Evolutionary conservation across 2,888 invertebrate species (phyloP), one percentile per base, ranked within the genome.

Genomic region (Opisthograptis luteolata): DNA sequence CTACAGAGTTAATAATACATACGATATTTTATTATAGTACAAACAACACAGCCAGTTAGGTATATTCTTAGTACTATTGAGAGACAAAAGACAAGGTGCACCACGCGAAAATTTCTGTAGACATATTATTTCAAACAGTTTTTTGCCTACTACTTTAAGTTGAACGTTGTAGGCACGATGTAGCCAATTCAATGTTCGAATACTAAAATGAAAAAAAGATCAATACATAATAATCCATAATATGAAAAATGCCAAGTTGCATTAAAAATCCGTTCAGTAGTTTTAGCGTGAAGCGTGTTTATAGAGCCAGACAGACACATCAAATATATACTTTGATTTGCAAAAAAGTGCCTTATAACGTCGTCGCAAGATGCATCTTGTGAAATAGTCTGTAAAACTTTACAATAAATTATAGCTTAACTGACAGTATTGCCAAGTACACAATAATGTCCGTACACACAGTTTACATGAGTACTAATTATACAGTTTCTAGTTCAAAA

Each of bases 1-100:
- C 44, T 51, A 50, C 44, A 45, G 28, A 17, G n/a, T 40, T 30
- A 51, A 50, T 50, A 49, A 43, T 48, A 49, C 36, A 44, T 35
- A 35, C 42, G 40, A 43, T 8, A 22, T 39, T 22, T 19, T 30
- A 35, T 28, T 27, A 27, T 30, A 44, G 39, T 40, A 39, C 43
- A 20, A 30, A 44, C 50, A 45, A 51, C 40, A 45, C 44, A 41
- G 49, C 40, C 50, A 51, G 50, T 51, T 40, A 35, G 20, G 39
- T 49, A 28, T 42, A 41, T 27, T n/a, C 19, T 35, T 30, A 40
- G 30, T 30, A 9, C 17, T 32, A 42, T 24, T 20, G 3, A 14
- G 25, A 25, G 13, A 10, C 10, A 9, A n/a, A 28, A 8, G 3
- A 24, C 13, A 14, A 41, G 10, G 9, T 24, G 31, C 41, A 41